Percentiles rank a stretch among this genome's conserved stretches.
Conservation (phyloP, 2,113 vertebrate genomes). For the Scomber colias region DNA sequence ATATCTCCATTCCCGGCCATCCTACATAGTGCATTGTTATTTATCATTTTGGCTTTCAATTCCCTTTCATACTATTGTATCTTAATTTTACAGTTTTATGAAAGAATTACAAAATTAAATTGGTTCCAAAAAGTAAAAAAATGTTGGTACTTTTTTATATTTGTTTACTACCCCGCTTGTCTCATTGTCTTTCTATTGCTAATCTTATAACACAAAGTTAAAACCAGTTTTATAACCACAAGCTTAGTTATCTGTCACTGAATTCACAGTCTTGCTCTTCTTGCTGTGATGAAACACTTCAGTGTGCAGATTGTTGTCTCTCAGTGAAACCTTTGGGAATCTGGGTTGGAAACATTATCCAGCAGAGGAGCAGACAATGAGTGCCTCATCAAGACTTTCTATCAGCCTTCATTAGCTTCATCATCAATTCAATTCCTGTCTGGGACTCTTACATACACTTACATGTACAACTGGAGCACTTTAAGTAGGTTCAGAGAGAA, state of each 20-base stretch:
- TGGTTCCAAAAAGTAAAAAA: constrained; percentile 3
- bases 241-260: neutral
- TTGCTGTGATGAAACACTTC: constrained; percentile 20
- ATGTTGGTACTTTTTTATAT: neutral
- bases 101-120: constrained; percentile 6
- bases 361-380: constrained; percentile 8
- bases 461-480: neutral
- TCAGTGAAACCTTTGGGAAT: constrained; percentile 44
- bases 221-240: constrained; percentile 3
- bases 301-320: constrained; percentile 45
- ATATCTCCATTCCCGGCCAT: constrained; percentile 24
- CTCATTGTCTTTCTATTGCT: neutral
- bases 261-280: neutral
- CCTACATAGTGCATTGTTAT: constrained; percentile 16
- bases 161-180: neutral
- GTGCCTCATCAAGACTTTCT: constrained; percentile 27
- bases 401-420: constrained; percentile 38
- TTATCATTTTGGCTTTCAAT: constrained; percentile 21
- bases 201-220: neutral
- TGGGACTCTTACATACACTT: neutral
- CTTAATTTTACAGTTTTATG: constrained; percentile 10
- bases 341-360: constrained; percentile 43
- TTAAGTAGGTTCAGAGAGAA: constrained; percentile 2
- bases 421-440: constrained; percentile 32
- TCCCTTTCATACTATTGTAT: constrained; percentile 15